Percentiles rank a stretch among this genome's conserved stretches.
These are phyloP conservation scores for Cephalotes varians DNA, from an alignment of 2,888 invertebrate species.

Conservation along the genomic window DNA sequence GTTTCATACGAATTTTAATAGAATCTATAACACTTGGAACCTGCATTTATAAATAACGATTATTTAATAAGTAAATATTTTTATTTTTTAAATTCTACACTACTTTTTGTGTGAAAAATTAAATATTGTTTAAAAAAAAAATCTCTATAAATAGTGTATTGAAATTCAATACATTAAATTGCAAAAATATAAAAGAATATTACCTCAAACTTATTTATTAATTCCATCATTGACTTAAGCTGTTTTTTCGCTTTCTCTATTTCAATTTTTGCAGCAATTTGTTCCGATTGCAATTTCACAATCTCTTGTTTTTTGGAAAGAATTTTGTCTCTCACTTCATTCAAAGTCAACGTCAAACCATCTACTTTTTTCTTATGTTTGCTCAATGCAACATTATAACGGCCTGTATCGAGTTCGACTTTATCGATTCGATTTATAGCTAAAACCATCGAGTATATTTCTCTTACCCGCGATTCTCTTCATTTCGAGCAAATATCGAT, in stretches of 20 bases:
- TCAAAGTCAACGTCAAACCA: conserved; percentile 86
- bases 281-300: conserved; percentile 85
- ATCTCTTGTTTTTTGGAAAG: conserved; percentile 85
- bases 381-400: conserved; percentile 87
- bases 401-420: conserved; percentile 67
- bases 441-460: background rate
- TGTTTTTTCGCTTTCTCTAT: conserved; percentile 84
- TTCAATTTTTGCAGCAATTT: conserved; percentile 84
- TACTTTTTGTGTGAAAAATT: background rate
- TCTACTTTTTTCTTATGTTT: conserved; percentile 88
- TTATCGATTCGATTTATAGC: background rate
- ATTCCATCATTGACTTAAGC: conserved; percentile 68
- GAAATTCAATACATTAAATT: background rate
- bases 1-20: conserved; percentile 86
- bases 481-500: conserved; percentile 86
- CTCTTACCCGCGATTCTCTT: conserved; percentile 87
- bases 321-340: conserved; percentile 85
- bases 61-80: background rate
- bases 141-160: background rate
- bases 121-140: background rate
- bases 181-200: background rate
- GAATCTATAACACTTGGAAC: conserved; percentile 88
- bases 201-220: conserved; percentile 58
- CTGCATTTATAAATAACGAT: conserved; percentile 59
- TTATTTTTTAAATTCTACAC: background rate